A percentile compares a stretch with the other conserved stretches of the same genome.
Evolutionary conservation across 2,888 invertebrate species (phyloP).

Genomic region (Phragmatobia fuliginosa): DNA sequence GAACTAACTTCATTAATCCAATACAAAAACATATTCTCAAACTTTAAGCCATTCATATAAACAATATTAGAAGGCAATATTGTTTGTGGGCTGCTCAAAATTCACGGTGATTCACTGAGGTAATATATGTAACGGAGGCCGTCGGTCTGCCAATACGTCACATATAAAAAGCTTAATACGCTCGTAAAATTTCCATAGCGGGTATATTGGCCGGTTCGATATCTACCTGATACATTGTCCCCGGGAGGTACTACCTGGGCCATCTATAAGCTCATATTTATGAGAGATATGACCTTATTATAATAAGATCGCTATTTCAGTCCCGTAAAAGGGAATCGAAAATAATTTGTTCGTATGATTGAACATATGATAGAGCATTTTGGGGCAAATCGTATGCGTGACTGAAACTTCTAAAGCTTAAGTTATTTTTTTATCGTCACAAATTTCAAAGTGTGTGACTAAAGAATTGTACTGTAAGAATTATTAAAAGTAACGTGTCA

Average conservation of each 20-base stretch:
- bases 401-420: background rate
- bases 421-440: background rate
- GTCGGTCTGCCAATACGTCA: slow-evolving; percentile 41
- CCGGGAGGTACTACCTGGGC: slow-evolving; percentile 1
- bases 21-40: background rate
- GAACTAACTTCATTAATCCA: background rate
- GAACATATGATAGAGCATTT: background rate
- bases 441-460: background rate
- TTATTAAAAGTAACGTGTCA: no score
- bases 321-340: background rate
- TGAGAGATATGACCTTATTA: slow-evolving; percentile 4
- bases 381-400: background rate
- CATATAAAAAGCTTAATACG: slow-evolving; percentile 53
- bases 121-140: slow-evolving; percentile 27
- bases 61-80: slow-evolving; percentile 6
- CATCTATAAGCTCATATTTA: background rate
- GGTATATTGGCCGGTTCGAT: slow-evolving; percentile 29
- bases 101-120: slow-evolving; percentile 35
- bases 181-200: slow-evolving; percentile 56
- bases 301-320: slow-evolving; percentile 1
- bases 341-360: slow-evolving; percentile 2
- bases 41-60: background rate
- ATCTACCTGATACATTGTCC: slow-evolving; percentile 35
- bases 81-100: slow-evolving; percentile 13
- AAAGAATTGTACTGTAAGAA: background rate